A percentile compares a stretch with the other conserved stretches of the same genome.
Conservation (phyloP, 2,888 invertebrate species). For the Melieria crassipennis region DNA sequence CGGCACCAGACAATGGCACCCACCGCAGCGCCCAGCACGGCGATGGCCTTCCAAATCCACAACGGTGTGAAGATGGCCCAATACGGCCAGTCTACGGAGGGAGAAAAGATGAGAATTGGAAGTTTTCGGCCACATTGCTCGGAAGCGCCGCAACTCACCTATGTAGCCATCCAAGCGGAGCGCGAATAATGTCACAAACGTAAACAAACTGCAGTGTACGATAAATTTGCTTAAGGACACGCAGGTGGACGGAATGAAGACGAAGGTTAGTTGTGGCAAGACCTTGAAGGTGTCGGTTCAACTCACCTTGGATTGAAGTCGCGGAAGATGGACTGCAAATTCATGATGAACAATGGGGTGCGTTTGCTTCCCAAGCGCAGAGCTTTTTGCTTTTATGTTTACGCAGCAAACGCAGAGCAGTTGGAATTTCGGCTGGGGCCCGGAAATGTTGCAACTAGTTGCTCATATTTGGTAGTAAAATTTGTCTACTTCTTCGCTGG, state of each 20-base stretch:
- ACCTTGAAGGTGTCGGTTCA: background rate
- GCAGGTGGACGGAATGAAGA: constrained; percentile 46
- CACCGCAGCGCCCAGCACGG: constrained; percentile 87
- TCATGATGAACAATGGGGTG: constrained; percentile 69
- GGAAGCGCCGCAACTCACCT: constrained; percentile 50
- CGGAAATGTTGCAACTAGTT: constrained; percentile 5
- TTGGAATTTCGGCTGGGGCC: too few relatives aligned
- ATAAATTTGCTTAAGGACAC: constrained; percentile 91
- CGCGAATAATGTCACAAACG: constrained; percentile 91
- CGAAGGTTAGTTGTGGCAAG: background rate
- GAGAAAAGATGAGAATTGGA: background rate
- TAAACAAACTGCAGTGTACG: constrained; percentile 90
- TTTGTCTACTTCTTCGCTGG: too few relatives aligned
- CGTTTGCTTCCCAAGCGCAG: constrained; percentile 9
- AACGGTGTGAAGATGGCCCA: constrained; percentile 97
- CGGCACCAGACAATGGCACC: constrained; percentile 97
- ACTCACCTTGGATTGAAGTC: constrained; percentile 90
- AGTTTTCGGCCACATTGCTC: too few relatives aligned
- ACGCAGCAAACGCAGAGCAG: constrained; percentile 6
- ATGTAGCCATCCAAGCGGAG: constrained; percentile 88
- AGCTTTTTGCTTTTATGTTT: background rate
- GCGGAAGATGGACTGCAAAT: constrained; percentile 87
- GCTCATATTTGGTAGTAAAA: background rate
- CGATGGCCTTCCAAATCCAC: constrained; percentile 96
- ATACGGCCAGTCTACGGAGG: constrained; percentile 81